Percentiles rank a stretch among this genome's conserved stretches.
phyloP scores from a whole-genome alignment of 2,888 invertebrate genomes.

The Drosophila nigricruria region DNA sequence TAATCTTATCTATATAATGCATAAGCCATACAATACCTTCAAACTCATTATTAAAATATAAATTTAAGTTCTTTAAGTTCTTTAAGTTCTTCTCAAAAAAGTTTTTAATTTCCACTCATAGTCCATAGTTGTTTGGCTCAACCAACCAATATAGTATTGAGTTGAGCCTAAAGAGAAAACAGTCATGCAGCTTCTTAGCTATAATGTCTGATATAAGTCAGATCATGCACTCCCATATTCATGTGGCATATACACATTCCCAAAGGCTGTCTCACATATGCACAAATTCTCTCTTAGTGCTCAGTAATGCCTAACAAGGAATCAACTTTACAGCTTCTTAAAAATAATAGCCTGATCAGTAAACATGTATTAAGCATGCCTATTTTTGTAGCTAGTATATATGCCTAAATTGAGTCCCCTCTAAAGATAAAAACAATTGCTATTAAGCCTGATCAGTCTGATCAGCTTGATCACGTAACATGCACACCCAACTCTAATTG shows the following conservation, averaged over 20 bases:
- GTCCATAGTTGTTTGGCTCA: background rate
- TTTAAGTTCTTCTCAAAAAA: too few species aligned
- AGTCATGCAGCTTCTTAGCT: background rate
- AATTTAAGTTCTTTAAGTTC: too few species aligned
- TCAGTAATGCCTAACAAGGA: background rate
- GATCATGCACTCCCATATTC: background rate
- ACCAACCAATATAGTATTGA: background rate
- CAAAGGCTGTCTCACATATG: background rate
- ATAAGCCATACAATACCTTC: too few species aligned
- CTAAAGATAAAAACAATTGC: background rate
- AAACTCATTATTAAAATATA: too few species aligned
- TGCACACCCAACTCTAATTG: conserved; percentile 6
- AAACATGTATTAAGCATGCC: background rate
- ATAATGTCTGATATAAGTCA: background rate
- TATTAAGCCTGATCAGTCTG: background rate
- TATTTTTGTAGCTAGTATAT: background rate
- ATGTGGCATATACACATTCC: background rate
- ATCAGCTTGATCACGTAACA: conserved; percentile 1
- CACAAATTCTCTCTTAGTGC: background rate
- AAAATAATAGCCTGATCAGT: background rate
- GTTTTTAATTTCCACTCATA: too few species aligned
- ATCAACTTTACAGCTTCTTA: background rate
- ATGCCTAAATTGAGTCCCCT: background rate
- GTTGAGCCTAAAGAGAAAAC: background rate
- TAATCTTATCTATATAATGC: background rate